Evolutionary conservation across 1,140 invertebrate genomes (phyloP).

Genomic region (Drosophila baimaii): DNA sequence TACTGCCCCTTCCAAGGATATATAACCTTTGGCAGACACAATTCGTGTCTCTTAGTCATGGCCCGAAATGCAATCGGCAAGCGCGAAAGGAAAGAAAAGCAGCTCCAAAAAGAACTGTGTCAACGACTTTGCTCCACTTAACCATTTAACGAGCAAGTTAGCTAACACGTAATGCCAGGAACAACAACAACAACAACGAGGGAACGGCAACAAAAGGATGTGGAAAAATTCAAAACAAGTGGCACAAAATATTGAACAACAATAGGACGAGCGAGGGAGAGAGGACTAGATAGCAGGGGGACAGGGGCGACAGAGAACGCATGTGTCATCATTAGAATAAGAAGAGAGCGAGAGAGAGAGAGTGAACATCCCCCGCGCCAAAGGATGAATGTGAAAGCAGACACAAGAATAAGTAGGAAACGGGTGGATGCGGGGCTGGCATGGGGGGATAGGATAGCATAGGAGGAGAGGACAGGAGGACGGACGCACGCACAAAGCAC

Average conservation of each 20-base stretch:
- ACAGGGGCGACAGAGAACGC: conserved; percentile 49
- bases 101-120: conserved; percentile 67
- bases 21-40: conserved; percentile 21
- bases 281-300: background rate
- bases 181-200: conserved; percentile 54
- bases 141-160: conserved; percentile 80
- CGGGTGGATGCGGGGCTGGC: conserved; percentile 3
- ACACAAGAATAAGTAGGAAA: conserved; percentile 27
- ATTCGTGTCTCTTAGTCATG: conserved; percentile 65
- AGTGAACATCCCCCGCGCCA: conserved; percentile 35
- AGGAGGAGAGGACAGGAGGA: conserved; percentile 5
- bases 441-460: background rate
- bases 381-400: conserved; percentile 34
- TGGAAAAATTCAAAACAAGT: conserved; percentile 80
- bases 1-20: conserved; percentile 8
- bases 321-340: conserved; percentile 82
- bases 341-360: conserved; percentile 26
- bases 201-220: conserved; percentile 57
- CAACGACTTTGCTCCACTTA: conserved; percentile 83
- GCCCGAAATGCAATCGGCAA: conserved; percentile 52
- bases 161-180: conserved; percentile 73
- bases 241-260: conserved; percentile 80
- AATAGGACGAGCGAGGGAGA: conserved; percentile 42
- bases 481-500: conserved; percentile 70
- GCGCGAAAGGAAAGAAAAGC: conserved; percentile 31